Evolutionary conservation across 2,113 vertebrate species (phyloP).

Genomic region (Tapirus terrestris): DNA sequence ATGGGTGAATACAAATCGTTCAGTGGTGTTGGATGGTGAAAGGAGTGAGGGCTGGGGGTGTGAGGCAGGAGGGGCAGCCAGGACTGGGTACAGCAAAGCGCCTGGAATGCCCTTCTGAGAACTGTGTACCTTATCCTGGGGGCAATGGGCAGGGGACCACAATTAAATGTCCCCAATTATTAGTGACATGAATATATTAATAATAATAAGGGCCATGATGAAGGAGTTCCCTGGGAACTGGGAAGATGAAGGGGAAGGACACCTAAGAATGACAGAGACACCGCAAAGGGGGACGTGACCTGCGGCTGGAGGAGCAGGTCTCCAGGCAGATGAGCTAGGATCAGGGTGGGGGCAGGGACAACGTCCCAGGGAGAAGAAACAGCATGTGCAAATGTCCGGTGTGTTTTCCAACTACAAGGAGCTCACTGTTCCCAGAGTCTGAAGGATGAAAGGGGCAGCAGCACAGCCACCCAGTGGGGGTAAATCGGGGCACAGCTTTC

Average conservation of each 20-base stretch:
- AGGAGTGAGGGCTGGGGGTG: not conserved
- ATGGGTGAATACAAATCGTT: not conserved
- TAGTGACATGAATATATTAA: not conserved
- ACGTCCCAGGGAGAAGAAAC: not conserved
- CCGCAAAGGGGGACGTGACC: not conserved
- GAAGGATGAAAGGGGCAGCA: not conserved
- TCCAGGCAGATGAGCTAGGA: not conserved
- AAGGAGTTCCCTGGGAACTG: too few relatives aligned
- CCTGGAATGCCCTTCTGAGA: not conserved
- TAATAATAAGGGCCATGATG: not conserved
- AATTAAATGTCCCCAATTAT: too few relatives aligned
- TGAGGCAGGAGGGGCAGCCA: not conserved
- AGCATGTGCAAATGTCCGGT: accelerated
- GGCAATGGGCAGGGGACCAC: not conserved
- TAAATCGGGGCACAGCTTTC: not conserved
- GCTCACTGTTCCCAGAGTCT: not conserved
- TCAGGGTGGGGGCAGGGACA: accelerated
- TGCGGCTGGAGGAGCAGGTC: not conserved
- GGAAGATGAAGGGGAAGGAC: not conserved
- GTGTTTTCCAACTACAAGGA: accelerated
- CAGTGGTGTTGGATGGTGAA: accelerated
- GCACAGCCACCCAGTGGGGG: not conserved
- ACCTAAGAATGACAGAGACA: not conserved
- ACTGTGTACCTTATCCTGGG: not conserved
- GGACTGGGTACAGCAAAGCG: not conserved